Conservation (phyloP, 2,888 invertebrate species). For the Idaea biselata region DNA sequence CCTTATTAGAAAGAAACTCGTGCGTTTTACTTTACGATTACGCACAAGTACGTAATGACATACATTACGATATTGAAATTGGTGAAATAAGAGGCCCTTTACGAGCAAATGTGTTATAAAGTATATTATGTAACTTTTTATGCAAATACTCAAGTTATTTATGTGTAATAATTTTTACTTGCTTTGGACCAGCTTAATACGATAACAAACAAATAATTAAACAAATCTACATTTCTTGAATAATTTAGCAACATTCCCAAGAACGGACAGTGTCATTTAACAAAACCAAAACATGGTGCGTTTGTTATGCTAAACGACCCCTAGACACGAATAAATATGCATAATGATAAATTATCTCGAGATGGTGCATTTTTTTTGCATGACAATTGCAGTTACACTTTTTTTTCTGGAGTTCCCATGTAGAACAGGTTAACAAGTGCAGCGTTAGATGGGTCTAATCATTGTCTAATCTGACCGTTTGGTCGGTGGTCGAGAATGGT, state of each 20-base stretch:
- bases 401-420: slow-evolving; percentile 50
- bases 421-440: slow-evolving; percentile 65
- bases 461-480: slow-evolving; percentile 20
- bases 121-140: too few relatives aligned
- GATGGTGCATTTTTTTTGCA: slow-evolving; percentile 51
- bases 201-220: neutral
- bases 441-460: slow-evolving; percentile 14
- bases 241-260: slow-evolving; percentile 13
- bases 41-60: too few relatives aligned
- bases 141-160: neutral
- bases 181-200: neutral
- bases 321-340: slow-evolving; percentile 29
- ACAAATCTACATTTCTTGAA: slow-evolving; percentile 7
- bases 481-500: slow-evolving; percentile 24
- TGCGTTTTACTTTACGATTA: too few relatives aligned
- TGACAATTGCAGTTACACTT: slow-evolving; percentile 44
- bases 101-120: too few relatives aligned
- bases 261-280: slow-evolving; percentile 13
- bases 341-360: slow-evolving; percentile 63
- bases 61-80: too few relatives aligned
- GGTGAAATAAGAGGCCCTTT: too few relatives aligned
- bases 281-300: slow-evolving; percentile 22
- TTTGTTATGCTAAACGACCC: slow-evolving; percentile 35
- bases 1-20: too few relatives aligned
- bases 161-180: neutral